Evolutionary conservation across 2,797 vertebrate genomes (phyloP).

Genomic region (Myotis myotis): DNA sequence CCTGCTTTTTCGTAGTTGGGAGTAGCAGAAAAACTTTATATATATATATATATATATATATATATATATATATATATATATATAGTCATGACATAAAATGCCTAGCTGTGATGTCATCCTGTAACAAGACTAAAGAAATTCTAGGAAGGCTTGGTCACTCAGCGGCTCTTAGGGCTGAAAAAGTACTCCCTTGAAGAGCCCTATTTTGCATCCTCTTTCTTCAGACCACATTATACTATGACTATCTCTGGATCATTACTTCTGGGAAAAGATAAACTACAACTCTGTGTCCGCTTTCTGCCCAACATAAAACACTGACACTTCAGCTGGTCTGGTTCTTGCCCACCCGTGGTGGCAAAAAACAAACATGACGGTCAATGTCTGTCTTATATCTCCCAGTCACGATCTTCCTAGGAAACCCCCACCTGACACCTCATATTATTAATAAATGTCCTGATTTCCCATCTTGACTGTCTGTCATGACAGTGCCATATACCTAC

Average conservation of each 20-base stretch:
- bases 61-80: background rate
- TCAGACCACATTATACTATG: background rate
- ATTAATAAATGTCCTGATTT: background rate
- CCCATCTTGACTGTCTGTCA: background rate
- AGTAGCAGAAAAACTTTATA: background rate
- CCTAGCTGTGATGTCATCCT: background rate
- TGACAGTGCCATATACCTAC: background rate
- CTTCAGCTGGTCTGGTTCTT: background rate
- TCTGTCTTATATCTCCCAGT: background rate
- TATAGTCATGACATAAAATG: background rate
- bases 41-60: background rate
- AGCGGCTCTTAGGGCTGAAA: background rate
- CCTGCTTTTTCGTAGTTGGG: background rate
- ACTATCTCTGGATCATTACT: background rate
- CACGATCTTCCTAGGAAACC: constrained; percentile 36
- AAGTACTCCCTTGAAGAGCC: background rate
- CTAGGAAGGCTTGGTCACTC: background rate
- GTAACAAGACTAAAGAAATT: background rate
- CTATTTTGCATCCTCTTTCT: background rate
- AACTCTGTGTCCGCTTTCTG: background rate
- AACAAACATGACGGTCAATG: background rate
- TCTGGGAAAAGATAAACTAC: background rate
- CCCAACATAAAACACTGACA: background rate
- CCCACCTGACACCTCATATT: background rate
- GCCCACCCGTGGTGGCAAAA: background rate